Percentiles rank a stretch among this genome's conserved stretches.
phyloP scores from a whole-genome alignment of 2,113 vertebrate genomes.

The Oreotrochilus melanogaster region DNA sequence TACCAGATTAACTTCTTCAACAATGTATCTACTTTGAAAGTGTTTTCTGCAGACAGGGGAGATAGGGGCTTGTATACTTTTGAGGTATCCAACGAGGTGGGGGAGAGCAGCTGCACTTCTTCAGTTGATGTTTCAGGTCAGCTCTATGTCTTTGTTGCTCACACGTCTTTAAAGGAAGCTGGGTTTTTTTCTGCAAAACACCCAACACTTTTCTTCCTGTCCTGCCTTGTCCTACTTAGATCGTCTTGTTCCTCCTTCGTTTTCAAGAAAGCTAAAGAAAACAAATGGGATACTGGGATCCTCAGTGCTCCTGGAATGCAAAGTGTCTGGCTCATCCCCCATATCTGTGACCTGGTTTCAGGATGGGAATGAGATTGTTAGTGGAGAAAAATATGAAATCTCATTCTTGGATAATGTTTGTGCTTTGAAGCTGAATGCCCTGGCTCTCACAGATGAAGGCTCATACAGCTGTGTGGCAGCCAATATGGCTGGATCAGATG shows the following conservation, averaged over 20 bases:
- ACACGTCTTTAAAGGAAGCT: not conserved
- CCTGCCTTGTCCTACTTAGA: slow-evolving; percentile 80
- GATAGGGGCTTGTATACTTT: slow-evolving; percentile 92
- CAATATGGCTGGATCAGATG: slow-evolving; percentile 89
- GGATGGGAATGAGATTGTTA: slow-evolving; percentile 87
- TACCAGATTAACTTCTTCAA: slow-evolving; percentile 91
- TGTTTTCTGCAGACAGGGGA: slow-evolving; percentile 87
- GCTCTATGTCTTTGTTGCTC: slow-evolving; percentile 47
- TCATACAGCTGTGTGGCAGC: slow-evolving; percentile 88
- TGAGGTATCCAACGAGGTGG: slow-evolving; percentile 94
- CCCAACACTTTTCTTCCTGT: not conserved
- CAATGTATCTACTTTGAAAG: slow-evolving; percentile 89
- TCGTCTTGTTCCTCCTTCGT: slow-evolving; percentile 91
- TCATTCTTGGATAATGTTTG: slow-evolving; percentile 90
- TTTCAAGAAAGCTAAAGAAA: slow-evolving; percentile 92
- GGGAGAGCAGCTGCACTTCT: slow-evolving; percentile 91
- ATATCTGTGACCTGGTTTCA: slow-evolving; percentile 93
- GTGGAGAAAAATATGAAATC: slow-evolving; percentile 89
- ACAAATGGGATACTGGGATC: slow-evolving; percentile 81
- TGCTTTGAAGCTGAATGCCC: slow-evolving; percentile 84
- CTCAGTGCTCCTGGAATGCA: slow-evolving; percentile 89
- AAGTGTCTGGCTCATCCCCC: slow-evolving; percentile 91
- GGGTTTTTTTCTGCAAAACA: not conserved
- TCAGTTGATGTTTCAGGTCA: slow-evolving; percentile 93
- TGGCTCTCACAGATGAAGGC: slow-evolving; percentile 88